Base-by-base conservation (phyloP, 2,113 vertebrate species). In the Pagrus major region DNA sequence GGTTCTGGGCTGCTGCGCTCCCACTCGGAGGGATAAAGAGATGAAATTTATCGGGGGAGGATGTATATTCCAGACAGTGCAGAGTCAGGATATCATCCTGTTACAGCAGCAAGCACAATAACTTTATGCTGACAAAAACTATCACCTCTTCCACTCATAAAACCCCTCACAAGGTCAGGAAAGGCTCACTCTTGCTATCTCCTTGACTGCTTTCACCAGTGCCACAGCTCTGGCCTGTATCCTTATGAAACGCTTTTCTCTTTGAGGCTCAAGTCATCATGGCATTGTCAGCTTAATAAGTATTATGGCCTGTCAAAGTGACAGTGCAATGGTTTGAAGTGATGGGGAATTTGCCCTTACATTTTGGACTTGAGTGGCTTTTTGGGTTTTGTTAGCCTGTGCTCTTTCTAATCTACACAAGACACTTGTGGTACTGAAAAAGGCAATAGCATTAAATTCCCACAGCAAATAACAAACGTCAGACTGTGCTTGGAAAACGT, bases 81-180 rank as follows among this genome's bases (percentile, higher is more conserved):
- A 64, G 82, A 86, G 88, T 94, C 89, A 93, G 89, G 91, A 85
- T 85, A 88, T 94, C 85, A 78, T 90, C 77, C 81, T 78, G 85
- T 91, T 89, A 88, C 70, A 71, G 88, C 81, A 76, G 88, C 82
- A 86, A 88, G 83, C 89, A 89, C 89, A 94, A 92, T 86, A 86
- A 86, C 82, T 91, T 94, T 90, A 88, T 85, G 81, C 90, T 91
- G 92, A 92, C 90, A 92, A 91, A 93, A 92, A 87, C 71, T 21
- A 91, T 92, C 88, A 83, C 85, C 86, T 75, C 76, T 55, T 81
- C 64, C 54, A 67, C 81, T 80, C 80, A 76, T 87, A 84, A 80
- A 90, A 77, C 42, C 71, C 49, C 74, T 61, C 80, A 83, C 88
- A 89, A 92, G 89, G 92, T 91, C 91, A 84, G 51, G 33, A 68